Base-by-base conservation (phyloP, 2,797 vertebrate species). In the Dallia pectoralis region DNA sequence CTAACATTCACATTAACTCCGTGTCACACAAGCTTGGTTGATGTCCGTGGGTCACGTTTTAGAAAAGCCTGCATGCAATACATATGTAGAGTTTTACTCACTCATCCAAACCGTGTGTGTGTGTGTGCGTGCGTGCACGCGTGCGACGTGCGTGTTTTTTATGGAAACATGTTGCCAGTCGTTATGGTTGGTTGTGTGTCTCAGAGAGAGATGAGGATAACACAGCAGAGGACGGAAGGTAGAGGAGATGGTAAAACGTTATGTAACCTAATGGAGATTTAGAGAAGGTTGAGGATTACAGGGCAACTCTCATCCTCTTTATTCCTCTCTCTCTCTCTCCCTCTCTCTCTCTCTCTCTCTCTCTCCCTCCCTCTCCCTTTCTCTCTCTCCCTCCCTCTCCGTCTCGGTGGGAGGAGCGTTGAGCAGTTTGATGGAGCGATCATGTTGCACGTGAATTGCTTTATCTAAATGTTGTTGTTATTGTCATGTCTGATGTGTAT, bases 21-120 rank as follows among this genome's bases (percentile, higher is more conserved):
- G 76, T 70, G 56, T 69, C 16, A 66, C 63, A 77, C 74, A 78
- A 61, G 71, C 73, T 1, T 40, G 12, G 27, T 62, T 78, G 74
- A 79, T 70, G 65, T 8, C 73, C 78, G 15, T 75, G 44, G 19
- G 27, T 47, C 70, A 74, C 59, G 32, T 49, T 4, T 65, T 71
- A 14, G 44, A 27, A 81, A 82, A 66, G 44, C 65, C 74, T 59
- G 71, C 76, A 74, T 74, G 73, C 74, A 68, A 75, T 78, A 67
- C 74, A 67, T 70, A 74, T 12, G 18, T 80, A 83, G 84, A 83
- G 79, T 84, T 6, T 6, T 40, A 9, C 36, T 40, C 76, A 63
- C 75, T 84, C 84, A 77, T 82, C 79, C 78, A 81, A 77, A 84
- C 82, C 67, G 29, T 47, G 49, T 75, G 62, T 67, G 53, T 33